Percentiles rank a stretch among this genome's conserved stretches.
Evolutionary conservation across 2,888 invertebrate genomes (phyloP).

Genomic region (Nipponacmea schrenckii): DNA sequence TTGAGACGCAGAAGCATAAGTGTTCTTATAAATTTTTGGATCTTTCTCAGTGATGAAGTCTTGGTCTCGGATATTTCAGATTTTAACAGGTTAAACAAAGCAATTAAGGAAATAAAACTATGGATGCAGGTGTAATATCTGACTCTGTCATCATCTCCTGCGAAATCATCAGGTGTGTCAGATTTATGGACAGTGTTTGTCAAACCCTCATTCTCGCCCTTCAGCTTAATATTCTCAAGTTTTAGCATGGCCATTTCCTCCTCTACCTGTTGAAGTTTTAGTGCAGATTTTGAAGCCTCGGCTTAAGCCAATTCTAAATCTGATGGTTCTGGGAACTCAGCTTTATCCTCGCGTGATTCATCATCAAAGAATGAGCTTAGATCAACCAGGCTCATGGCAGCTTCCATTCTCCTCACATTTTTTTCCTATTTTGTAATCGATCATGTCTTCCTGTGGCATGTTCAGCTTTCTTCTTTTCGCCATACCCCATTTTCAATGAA

Average conservation of each 20-base stretch:
- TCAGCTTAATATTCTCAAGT: neutral
- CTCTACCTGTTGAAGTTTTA: neutral
- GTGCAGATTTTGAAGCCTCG: neutral
- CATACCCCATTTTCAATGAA: neutral
- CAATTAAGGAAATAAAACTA: constrained; percentile 16
- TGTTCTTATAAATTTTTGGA: constrained; percentile 25
- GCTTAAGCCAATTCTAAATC: neutral
- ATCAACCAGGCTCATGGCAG: neutral
- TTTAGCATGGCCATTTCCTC: neutral
- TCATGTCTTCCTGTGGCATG: neutral
- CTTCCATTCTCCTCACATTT: neutral
- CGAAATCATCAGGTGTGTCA: neutral
- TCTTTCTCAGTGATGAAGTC: constrained; percentile 18
- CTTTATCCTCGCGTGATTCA: neutral
- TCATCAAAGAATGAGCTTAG: neutral
- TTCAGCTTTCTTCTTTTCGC: neutral
- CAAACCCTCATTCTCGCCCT: neutral
- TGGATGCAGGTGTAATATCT: constrained; percentile 19
- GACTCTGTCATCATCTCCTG: constrained; percentile 10
- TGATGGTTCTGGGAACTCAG: neutral
- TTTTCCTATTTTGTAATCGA: constrained; percentile 1
- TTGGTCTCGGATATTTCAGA: constrained; percentile 1
- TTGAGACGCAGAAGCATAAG: constrained; percentile 31
- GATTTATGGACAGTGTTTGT: neutral
- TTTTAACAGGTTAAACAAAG: constrained; percentile 11